A percentile compares a stretch with the other conserved stretches of the same genome.
phyloP scores from a whole-genome alignment of 2,113 vertebrate genomes.

The Girardinichthys multiradiatus region DNA sequence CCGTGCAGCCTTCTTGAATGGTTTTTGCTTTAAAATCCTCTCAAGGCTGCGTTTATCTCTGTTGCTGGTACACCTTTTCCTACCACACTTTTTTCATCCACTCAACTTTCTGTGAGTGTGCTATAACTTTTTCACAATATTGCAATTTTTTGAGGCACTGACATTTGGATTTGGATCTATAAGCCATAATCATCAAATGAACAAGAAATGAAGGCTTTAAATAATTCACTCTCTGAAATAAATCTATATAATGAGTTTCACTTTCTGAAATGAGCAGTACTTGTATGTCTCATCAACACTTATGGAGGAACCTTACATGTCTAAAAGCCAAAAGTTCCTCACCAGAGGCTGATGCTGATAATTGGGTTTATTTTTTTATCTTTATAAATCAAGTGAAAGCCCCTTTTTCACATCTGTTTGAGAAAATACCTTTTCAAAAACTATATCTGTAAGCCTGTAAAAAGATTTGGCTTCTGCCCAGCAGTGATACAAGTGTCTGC shows the following conservation, averaged over 20 bases:
- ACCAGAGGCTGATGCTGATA: neutral
- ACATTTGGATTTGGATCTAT: neutral
- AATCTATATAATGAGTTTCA: neutral
- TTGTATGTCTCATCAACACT: no score
- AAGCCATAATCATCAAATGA: no score
- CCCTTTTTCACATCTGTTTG: constrained; percentile 13
- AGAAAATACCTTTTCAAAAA: constrained; percentile 29
- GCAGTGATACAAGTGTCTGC: constrained; percentile 33
- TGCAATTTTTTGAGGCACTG: neutral
- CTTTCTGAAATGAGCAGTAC: neutral
- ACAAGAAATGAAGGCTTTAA: no score
- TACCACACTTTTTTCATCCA: no score
- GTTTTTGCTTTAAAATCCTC: no score
- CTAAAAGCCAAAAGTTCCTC: neutral
- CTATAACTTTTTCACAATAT: neutral
- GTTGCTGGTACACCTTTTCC: no score
- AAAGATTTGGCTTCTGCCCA: constrained; percentile 41
- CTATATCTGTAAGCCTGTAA: constrained; percentile 29
- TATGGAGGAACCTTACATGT: neutral
- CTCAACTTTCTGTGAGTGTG: no score
- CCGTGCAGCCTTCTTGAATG: no score
- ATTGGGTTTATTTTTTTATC: constrained; percentile 10
- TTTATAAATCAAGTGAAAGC: constrained; percentile 3
- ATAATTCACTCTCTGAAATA: no score
- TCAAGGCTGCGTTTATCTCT: no score